Conservation (phyloP, 1,140 invertebrate species). For the Dermatophagoides farinae region DNA sequence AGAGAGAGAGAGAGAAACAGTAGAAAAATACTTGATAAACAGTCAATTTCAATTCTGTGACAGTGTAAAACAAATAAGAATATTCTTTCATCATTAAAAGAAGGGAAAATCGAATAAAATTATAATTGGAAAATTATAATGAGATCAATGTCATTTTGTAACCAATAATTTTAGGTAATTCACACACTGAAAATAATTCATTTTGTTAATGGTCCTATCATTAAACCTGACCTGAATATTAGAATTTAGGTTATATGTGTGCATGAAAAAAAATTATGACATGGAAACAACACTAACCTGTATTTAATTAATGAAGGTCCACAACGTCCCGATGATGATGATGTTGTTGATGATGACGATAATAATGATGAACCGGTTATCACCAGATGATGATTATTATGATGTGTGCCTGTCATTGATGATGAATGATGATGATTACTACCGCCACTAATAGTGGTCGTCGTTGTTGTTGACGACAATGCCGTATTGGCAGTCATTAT, state of each 20-base stretch:
- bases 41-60: too few species aligned
- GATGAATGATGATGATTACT: conserved; percentile 2
- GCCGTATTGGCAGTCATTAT: background rate
- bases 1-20: too few species aligned
- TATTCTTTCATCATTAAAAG: too few species aligned
- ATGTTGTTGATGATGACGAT: background rate
- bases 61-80: too few species aligned
- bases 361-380: background rate
- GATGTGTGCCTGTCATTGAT: background rate
- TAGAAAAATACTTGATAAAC: too few species aligned
- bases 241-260: background rate
- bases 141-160: too few species aligned
- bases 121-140: too few species aligned
- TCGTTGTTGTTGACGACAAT: background rate
- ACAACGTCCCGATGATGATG: background rate
- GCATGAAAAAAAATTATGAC: background rate
- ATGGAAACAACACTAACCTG: background rate
- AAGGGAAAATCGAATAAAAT: too few species aligned
- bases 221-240: background rate
- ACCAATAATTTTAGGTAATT: background rate
- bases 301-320: conserved; percentile 3
- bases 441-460: background rate
- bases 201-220: background rate
- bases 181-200: background rate
- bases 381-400: background rate